phyloP scores from a whole-genome alignment of 2,113 vertebrate genomes.

The Scomber colias region DNA sequence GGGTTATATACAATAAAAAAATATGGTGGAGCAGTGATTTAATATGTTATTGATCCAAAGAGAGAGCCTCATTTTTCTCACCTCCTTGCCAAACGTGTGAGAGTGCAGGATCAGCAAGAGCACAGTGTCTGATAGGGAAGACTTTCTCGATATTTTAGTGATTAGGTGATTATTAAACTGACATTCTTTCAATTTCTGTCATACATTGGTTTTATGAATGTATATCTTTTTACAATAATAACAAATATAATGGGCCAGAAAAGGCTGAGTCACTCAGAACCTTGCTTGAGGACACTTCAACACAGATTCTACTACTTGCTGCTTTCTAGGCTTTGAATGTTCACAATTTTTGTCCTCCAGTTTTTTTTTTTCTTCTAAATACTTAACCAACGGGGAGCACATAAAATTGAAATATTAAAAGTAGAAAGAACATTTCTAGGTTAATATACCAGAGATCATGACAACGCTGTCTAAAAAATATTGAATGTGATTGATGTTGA shows the following conservation, averaged over 20 bases:
- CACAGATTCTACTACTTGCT: background rate
- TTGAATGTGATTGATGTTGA: background rate
- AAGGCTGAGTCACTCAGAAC: background rate
- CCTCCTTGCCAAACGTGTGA: background rate
- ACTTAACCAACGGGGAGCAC: too few relatives aligned
- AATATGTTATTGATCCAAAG: slow-evolving; percentile 22
- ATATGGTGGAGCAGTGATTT: background rate
- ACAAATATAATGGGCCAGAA: background rate
- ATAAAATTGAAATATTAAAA: background rate
- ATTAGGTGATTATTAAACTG: background rate
- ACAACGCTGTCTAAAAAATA: background rate
- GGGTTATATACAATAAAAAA: background rate
- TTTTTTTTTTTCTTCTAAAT: background rate
- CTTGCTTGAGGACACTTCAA: background rate
- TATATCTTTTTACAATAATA: background rate
- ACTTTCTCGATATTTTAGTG: background rate
- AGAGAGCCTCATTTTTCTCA: slow-evolving; percentile 3
- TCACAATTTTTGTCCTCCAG: background rate
- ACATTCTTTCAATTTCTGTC: background rate
- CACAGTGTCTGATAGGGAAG: background rate
- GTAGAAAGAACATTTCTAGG: background rate
- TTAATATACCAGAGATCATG: background rate
- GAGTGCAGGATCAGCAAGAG: background rate
- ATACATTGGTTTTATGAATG: background rate
- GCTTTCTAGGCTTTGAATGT: slow-evolving; percentile 14